Percentiles rank a stretch among this genome's conserved stretches.
phyloP scores from a whole-genome alignment of 2,888 invertebrate species.

The Arge pagana region DNA sequence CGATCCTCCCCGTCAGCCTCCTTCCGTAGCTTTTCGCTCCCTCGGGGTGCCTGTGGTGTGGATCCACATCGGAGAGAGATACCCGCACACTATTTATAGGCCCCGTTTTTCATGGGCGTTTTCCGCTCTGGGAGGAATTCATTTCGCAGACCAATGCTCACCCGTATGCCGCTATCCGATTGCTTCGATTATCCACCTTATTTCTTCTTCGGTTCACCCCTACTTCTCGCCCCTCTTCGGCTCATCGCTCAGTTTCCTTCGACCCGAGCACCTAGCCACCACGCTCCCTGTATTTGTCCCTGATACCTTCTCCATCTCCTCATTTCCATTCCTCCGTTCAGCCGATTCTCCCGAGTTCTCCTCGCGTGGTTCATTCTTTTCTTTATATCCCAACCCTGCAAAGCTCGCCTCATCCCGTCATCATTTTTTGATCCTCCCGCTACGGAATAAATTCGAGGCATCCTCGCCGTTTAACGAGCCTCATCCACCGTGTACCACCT shows the following conservation, averaged over 20 bases:
- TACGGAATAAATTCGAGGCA: too few species aligned
- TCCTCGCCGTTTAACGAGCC: too few species aligned
- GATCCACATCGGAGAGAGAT: too few species aligned
- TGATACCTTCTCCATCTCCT: conserved; percentile 25
- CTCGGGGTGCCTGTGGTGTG: too few species aligned
- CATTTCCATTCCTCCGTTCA: conserved; percentile 31
- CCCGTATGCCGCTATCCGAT: conserved; percentile 51
- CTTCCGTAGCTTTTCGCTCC: not conserved
- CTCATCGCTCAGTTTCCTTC: not conserved
- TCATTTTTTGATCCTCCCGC: too few species aligned
- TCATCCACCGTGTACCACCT: too few species aligned
- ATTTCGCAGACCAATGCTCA: conserved; percentile 57
- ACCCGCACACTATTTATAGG: conserved; percentile 26
- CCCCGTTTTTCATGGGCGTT: conserved; percentile 25
- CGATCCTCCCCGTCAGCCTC: conserved; percentile 12
- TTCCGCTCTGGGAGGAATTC: conserved; percentile 47
- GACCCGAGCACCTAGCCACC: not conserved
- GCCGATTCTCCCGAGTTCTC: too few species aligned
- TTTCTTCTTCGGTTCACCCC: conserved; percentile 30
- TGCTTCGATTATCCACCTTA: conserved; percentile 54
- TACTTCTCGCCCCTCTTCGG: not conserved
- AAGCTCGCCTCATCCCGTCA: too few species aligned
- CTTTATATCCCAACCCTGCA: too few species aligned
- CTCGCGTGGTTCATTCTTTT: too few species aligned
- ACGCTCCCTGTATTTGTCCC: not conserved